Evolutionary conservation across 2,113 vertebrate genomes (phyloP).

Genomic region (Mastomys natalensis): DNA sequence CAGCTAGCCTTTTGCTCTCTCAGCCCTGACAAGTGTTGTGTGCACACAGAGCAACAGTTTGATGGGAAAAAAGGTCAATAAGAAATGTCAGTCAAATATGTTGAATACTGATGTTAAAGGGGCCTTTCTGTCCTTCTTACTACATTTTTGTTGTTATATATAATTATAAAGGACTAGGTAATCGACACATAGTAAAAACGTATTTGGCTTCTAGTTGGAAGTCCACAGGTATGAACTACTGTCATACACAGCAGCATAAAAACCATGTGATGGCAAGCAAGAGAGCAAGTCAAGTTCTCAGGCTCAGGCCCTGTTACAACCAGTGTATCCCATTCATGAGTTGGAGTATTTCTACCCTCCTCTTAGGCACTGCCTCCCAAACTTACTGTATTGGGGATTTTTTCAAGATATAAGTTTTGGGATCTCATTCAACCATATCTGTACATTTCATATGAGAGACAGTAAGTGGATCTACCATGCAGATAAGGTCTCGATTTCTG

Average conservation of each 20-base stretch:
- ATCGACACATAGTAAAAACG: background rate
- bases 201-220: background rate
- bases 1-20: background rate
- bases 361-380: background rate
- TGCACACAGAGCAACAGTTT: background rate
- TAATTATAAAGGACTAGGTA: background rate
- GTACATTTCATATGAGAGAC: background rate
- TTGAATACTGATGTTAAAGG: background rate
- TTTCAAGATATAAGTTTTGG: background rate
- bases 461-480: background rate
- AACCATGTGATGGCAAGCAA: background rate
- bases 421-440: background rate
- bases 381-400: background rate
- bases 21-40: background rate
- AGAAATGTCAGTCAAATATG: background rate
- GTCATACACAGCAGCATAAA: background rate
- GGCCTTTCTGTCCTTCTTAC: background rate
- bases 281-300: background rate
- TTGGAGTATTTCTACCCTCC: no score
- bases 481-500: background rate
- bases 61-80: background rate
- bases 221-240: background rate
- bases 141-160: background rate
- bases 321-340: background rate
- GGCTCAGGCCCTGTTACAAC: no score